phyloP scores from a whole-genome alignment of 2,797 vertebrate species.

The Ara ararauna region DNA sequence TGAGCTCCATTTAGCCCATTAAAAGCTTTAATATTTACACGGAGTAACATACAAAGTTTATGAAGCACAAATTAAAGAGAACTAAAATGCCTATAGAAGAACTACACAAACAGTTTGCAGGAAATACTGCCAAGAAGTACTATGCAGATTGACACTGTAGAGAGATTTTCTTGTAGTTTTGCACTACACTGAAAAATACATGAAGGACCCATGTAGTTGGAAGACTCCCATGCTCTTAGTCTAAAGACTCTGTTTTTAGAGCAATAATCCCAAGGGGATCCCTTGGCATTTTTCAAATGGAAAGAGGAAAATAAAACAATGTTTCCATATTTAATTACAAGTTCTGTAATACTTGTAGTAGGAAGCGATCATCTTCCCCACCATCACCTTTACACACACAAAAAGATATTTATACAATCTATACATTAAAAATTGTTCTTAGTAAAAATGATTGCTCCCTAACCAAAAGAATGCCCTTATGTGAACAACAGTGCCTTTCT shows the following conservation, averaged over 20 bases:
- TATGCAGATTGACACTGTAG: neutral
- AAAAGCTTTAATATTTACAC: neutral
- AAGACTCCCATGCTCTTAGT: neutral
- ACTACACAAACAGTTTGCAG: neutral
- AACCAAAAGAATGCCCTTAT: neutral
- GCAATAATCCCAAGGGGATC: neutral
- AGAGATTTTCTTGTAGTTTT: neutral
- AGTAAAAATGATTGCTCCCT: neutral
- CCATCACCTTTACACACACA: neutral
- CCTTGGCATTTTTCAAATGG: neutral
- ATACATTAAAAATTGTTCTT: neutral
- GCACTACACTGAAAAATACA: neutral
- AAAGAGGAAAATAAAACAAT: neutral
- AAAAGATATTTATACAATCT: neutral
- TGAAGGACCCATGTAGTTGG: neutral
- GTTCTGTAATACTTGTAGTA: neutral
- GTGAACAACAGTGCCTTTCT: neutral
- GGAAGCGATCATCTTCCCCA: neutral
- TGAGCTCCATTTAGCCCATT: neutral
- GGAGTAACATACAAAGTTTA: neutral
- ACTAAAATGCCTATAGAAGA: neutral
- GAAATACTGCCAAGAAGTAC: neutral
- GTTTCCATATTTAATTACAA: neutral
- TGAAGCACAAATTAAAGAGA: neutral
- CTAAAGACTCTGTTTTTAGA: neutral